Conservation (phyloP, 92 coral and sea anemone species). For the Porites rus region DNA sequence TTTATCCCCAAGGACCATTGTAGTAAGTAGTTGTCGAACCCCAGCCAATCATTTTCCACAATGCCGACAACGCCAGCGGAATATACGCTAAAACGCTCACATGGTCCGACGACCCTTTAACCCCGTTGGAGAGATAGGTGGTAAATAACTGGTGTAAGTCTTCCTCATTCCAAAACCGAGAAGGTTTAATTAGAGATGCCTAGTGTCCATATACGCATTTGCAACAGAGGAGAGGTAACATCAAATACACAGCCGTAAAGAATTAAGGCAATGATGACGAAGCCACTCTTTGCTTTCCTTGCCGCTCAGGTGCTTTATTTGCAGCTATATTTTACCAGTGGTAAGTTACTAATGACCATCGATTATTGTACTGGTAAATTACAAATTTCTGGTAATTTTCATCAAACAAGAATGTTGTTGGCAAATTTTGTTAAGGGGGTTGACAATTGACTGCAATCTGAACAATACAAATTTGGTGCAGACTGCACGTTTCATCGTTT, state of each 20-base stretch:
- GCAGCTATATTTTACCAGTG: background rate
- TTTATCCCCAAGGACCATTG: too few relatives aligned
- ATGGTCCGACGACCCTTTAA: background rate
- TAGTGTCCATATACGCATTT: background rate
- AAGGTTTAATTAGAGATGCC: background rate
- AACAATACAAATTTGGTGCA: too few relatives aligned
- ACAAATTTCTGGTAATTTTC: background rate
- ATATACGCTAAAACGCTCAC: background rate
- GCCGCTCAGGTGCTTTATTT: constrained; percentile 7
- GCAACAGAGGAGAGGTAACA: background rate
- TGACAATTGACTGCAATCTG: too few relatives aligned
- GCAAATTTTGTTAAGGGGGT: too few relatives aligned
- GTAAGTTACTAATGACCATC: background rate
- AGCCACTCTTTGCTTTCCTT: background rate
- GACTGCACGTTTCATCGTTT: too few relatives aligned
- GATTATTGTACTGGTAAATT: background rate
- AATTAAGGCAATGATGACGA: background rate
- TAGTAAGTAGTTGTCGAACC: too few relatives aligned
- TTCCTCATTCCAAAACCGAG: constrained; percentile 3
- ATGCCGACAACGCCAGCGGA: too few relatives aligned
- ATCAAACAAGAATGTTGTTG: background rate
- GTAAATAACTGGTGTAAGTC: background rate
- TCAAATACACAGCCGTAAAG: background rate
- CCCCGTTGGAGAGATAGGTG: background rate
- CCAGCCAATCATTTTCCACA: too few relatives aligned